Conservation (phyloP, 2,888 invertebrate genomes). For the Plebejus anna region DNA sequence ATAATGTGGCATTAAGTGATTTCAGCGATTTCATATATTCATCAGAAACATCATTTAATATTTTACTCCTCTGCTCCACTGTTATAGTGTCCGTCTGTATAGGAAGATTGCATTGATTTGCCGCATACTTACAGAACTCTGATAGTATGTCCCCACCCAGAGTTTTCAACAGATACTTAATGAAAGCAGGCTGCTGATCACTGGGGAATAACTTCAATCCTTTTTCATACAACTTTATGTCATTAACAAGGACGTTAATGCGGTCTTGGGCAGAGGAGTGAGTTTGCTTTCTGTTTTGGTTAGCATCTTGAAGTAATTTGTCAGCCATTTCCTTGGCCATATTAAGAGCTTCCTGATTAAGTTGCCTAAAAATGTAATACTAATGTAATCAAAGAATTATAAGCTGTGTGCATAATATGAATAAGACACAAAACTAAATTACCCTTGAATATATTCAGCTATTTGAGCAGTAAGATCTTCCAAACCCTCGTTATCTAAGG, state of each 20-base stretch:
- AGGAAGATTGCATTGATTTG: conserved; percentile 85
- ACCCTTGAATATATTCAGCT: conserved; percentile 85
- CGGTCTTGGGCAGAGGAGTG: conserved; percentile 91
- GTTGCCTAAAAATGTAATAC: conserved; percentile 58
- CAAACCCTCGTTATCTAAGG: conserved; percentile 85
- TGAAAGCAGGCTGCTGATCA: conserved; percentile 83
- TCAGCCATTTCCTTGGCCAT: conserved; percentile 88
- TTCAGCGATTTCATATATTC: conserved; percentile 84
- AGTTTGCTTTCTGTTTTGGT: conserved; percentile 85
- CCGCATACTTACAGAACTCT: conserved; percentile 88
- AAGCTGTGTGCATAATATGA: neutral
- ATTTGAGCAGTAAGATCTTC: conserved; percentile 85
- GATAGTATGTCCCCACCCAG: conserved; percentile 90
- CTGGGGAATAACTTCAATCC: conserved; percentile 83
- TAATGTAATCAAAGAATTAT: neutral
- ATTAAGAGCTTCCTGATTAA: conserved; percentile 83
- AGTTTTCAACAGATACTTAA: conserved; percentile 91
- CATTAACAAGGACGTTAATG: conserved; percentile 86
- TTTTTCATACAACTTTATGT: conserved; percentile 89
- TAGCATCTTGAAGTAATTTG: conserved; percentile 85
- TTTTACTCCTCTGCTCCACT: conserved; percentile 84
- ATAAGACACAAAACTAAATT: conserved; percentile 35
- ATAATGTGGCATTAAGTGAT: conserved; percentile 84
- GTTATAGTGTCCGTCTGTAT: conserved; percentile 81
- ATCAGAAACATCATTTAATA: conserved; percentile 83